These are phyloP conservation scores for Gallinago media DNA, from an alignment of 2,113 vertebrate genomes.

Conservation along the genomic window DNA sequence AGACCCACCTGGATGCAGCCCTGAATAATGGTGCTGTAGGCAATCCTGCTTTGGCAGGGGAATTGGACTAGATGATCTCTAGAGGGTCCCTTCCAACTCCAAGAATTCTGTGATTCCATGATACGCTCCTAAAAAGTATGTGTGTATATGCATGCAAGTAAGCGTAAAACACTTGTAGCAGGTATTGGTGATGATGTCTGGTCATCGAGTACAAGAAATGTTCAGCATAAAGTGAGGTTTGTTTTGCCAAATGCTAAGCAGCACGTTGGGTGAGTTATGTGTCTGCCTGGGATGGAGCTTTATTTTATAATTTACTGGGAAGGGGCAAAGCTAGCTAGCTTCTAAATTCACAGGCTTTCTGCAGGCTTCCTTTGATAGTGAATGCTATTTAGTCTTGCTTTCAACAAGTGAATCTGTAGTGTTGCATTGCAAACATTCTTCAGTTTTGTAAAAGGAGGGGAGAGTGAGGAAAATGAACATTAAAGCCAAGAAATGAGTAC, in stretches of 20 bases:
- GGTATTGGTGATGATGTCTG: neutral
- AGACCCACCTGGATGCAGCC: too few species aligned
- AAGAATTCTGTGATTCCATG: too few species aligned
- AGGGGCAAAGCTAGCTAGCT: neutral
- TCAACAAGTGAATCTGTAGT: neutral
- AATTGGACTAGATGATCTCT: too few species aligned
- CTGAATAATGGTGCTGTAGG: too few species aligned
- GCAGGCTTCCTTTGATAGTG: neutral
- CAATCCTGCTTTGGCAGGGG: too few species aligned
- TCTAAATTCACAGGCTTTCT: neutral
- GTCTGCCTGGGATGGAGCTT: neutral
- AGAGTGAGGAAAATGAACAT: neutral
- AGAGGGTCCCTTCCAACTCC: too few species aligned
- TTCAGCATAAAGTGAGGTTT: neutral
- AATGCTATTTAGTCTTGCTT: neutral
- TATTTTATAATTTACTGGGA: neutral
- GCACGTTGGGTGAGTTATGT: neutral
- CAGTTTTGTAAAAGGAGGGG: neutral
- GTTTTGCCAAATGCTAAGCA: neutral
- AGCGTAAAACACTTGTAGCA: neutral
- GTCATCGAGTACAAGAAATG: neutral
- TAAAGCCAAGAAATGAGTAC: conserved; percentile 17
- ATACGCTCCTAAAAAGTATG: neutral
- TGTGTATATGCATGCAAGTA: neutral
- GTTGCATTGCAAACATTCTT: neutral